phyloP scores from a whole-genome alignment of 2,113 vertebrate genomes.

The Hiodon tergisus region DNA sequence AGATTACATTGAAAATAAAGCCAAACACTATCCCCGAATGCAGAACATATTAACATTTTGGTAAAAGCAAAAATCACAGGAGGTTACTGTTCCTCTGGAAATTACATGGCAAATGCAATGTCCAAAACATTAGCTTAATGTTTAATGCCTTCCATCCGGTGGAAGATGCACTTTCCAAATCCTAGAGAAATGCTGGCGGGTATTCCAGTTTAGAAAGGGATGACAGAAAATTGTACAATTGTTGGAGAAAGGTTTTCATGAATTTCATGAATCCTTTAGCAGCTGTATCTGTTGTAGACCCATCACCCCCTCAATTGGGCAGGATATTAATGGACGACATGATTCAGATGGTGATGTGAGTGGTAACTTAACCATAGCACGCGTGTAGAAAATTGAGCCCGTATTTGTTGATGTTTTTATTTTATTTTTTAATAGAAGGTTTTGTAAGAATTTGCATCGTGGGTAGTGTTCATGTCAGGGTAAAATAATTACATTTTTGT shows the following conservation, averaged over 20 bases:
- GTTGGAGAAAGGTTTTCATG: background rate
- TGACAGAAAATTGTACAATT: background rate
- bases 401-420: no score
- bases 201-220: background rate
- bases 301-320: no score
- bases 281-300: no score
- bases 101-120: constrained; percentile 17
- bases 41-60: constrained; percentile 25
- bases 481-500: no score
- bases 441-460: no score
- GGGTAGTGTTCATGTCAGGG: no score
- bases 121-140: constrained; percentile 17
- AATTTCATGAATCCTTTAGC: background rate
- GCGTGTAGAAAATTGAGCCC: no score
- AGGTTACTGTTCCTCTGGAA: constrained; percentile 10
- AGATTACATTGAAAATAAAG: constrained; percentile 13
- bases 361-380: no score
- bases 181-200: background rate
- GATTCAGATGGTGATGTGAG: no score
- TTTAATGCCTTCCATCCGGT: constrained; percentile 37
- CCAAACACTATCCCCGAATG: constrained; percentile 20
- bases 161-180: background rate
- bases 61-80: constrained; percentile 17
- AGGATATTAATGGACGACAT: no score
- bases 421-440: no score